Evolutionary conservation across 2,797 vertebrate genomes (phyloP), one percentile per base, ranked within the genome.

Genomic region (Ctenopoma kingsleyae): DNA sequence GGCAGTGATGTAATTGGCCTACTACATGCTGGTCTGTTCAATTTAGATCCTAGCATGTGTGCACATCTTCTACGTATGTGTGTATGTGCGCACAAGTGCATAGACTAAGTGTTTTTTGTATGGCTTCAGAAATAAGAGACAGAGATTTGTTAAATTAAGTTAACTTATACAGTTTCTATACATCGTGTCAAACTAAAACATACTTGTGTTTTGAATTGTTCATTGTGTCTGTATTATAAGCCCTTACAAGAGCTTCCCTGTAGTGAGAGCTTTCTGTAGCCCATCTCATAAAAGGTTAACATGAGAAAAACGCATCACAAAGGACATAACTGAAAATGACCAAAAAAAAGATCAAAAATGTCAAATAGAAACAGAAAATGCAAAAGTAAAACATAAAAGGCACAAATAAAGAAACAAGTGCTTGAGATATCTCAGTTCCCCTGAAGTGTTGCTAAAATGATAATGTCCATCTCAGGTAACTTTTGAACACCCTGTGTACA

Each of bases 1-100:
- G 84, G 81, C 79, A 85, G 89, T 90, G 89, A 87, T 92, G 89
- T 93, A 94, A 93, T 94, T 93, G 89, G 85, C 86, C 84, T 80
- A 87, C 91, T 91, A 89, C 92, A 92, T 89, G 90, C 88, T 92
- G 92, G 67, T 90, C 74, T 81, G 77, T 88, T 89, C 91, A 90
- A 91, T 89, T 92, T 89, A 87, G 83, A 81, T 83, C 85, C 75
- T 44, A 4, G 43, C 43, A 75, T 48, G 17, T 69, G 59, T 54
- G 51, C 60, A 6, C 38, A 32, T 78, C 52, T 66, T 63, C 66
- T 9, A 1, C 2, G 8, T 8, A 32, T 72, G 46, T 50, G 38
- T 43, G 51, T 58, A 57, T 65, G 70, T 52, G 54, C 56, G 63
- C 15, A 55, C 49, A 54, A 61, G 41, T 13, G 32, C 27, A 46